These are phyloP conservation scores for Biston stratarius DNA, from an alignment of 2,888 invertebrate genomes.

Conservation along the genomic window DNA sequence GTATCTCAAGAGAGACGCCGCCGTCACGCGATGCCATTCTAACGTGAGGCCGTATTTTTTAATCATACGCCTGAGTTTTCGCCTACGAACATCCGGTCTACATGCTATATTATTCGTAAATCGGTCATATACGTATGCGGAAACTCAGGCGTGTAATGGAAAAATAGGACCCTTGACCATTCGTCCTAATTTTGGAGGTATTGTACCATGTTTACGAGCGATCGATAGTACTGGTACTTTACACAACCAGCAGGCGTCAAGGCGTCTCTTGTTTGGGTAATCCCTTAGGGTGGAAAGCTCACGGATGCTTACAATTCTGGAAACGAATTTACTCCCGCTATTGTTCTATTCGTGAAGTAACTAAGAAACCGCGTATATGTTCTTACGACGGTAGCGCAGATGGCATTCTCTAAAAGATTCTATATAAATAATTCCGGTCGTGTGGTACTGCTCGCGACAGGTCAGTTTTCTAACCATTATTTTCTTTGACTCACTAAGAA, in stretches of 20 bases:
- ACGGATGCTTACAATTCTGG: conserved; percentile 40
- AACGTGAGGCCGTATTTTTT: conserved; percentile 42
- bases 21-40: conserved; percentile 66
- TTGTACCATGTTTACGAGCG: conserved; percentile 51
- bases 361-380: conserved; percentile 42
- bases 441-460: conserved; percentile 43
- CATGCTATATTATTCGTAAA: no score
- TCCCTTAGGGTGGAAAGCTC: conserved; percentile 37
- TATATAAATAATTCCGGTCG: conserved; percentile 52
- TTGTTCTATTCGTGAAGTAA: conserved; percentile 35
- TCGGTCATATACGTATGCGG: no score
- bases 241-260: conserved; percentile 44
- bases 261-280: conserved; percentile 40
- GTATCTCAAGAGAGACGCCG: conserved; percentile 53
- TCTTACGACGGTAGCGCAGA: conserved; percentile 32
- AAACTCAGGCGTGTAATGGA: no score
- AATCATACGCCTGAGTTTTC: no score
- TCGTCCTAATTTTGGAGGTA: conserved; percentile 66
- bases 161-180: conserved; percentile 47
- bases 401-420: conserved; percentile 31
- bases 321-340: conserved; percentile 40
- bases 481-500: conserved; percentile 48
- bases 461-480: conserved; percentile 43
- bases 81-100: no score
- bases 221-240: conserved; percentile 52